Percentiles rank a stretch among this genome's conserved stretches.
phyloP scores from a whole-genome alignment of 2,888 invertebrate species.

The Platyscelio sp. region DNA sequence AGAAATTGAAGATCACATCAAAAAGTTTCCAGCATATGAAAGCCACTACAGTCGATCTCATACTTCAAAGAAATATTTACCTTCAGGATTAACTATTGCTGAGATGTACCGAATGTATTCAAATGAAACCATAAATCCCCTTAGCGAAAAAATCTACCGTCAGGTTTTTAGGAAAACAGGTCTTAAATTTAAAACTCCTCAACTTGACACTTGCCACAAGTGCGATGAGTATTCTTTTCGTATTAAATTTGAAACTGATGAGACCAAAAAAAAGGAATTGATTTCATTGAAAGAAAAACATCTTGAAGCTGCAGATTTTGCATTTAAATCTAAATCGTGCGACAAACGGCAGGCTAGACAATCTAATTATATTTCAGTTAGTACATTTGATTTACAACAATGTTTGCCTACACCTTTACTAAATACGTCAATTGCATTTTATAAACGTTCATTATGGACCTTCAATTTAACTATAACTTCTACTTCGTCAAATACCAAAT shows the following conservation, averaged over 20 bases:
- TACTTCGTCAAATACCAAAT: constrained; percentile 66
- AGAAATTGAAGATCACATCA: too few species aligned
- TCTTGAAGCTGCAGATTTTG: constrained; percentile 46
- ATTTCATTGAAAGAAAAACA: constrained; percentile 5
- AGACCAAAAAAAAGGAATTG: not conserved
- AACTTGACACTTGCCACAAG: constrained; percentile 52
- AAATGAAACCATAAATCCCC: too few species aligned
- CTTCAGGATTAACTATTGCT: too few species aligned
- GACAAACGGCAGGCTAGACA: constrained; percentile 44
- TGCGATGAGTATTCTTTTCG: constrained; percentile 23
- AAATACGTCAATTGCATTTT: constrained; percentile 75
- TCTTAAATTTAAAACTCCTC: constrained; percentile 11
- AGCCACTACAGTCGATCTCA: too few species aligned
- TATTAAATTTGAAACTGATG: constrained; percentile 3
- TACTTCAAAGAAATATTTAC: too few species aligned
- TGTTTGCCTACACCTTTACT: constrained; percentile 76
- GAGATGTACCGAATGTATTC: too few species aligned
- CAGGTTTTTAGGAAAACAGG: constrained; percentile 3
- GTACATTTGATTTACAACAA: constrained; percentile 72
- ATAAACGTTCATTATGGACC: constrained; percentile 77
- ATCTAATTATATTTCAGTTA: constrained; percentile 9
- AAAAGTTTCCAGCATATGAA: too few species aligned
- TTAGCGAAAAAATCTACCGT: too few species aligned
- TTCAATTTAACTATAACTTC: constrained; percentile 76
- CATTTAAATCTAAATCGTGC: constrained; percentile 42